Conservation (phyloP, 2,888 invertebrate species). For the Platynereis dumerilii region DNA sequence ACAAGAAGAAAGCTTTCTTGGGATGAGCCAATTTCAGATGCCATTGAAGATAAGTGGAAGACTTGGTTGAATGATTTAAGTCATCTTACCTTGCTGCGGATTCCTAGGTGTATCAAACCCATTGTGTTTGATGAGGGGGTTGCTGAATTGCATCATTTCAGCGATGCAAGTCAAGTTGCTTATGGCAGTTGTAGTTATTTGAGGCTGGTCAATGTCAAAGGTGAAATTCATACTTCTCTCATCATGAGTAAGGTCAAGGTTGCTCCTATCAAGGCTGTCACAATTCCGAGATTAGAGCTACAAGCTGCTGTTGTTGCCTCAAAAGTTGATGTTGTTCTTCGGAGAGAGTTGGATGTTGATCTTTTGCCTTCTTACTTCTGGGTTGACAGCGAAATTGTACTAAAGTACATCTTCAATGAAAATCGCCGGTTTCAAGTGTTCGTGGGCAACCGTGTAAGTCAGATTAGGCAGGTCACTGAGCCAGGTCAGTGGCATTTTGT, state of each 20-base stretch:
- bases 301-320: constrained; percentile 23
- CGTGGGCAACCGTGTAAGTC: too few species aligned
- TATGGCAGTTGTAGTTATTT: constrained; percentile 24
- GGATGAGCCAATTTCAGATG: constrained; percentile 39
- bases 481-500: too few species aligned
- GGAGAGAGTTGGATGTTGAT: constrained; percentile 21
- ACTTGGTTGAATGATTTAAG: constrained; percentile 26
- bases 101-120: constrained; percentile 18
- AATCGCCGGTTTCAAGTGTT: too few species aligned
- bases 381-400: too few species aligned
- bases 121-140: too few species aligned
- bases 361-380: too few species aligned
- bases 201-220: constrained; percentile 7
- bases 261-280: constrained; percentile 20
- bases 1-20: constrained; percentile 34
- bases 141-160: too few species aligned
- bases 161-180: too few species aligned
- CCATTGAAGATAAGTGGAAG: constrained; percentile 30
- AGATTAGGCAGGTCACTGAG: too few species aligned
- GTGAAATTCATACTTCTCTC: constrained; percentile 16
- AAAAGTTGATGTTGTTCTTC: constrained; percentile 19
- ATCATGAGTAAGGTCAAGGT: constrained; percentile 26
- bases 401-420: too few species aligned
- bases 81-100: neutral
- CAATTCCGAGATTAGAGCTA: constrained; percentile 28